Conservation (phyloP, 2,113 vertebrate species). For the Isichthys henryi region DNA sequence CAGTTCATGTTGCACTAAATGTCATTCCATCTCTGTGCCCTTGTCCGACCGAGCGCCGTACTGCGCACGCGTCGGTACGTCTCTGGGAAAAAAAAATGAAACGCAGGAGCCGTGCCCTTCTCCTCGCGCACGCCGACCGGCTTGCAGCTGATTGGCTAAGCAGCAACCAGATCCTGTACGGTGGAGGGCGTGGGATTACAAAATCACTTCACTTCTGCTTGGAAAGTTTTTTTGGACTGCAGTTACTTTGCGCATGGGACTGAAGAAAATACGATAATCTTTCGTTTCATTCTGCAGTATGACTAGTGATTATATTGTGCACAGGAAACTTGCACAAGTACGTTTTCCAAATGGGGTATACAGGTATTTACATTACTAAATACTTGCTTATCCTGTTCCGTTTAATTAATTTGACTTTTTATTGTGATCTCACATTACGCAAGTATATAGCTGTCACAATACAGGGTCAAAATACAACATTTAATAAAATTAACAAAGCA, state of each 20-base stretch:
- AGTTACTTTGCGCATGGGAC: not conserved
- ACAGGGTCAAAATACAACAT: not conserved
- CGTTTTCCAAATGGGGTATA: not conserved
- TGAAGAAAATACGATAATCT: not conserved
- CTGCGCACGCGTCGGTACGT: slow-evolving; percentile 27
- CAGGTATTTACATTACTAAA: not conserved
- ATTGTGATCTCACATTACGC: not conserved
- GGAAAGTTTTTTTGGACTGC: not conserved
- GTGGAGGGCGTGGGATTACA: not conserved
- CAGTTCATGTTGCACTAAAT: slow-evolving; percentile 42
- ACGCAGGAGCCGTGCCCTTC: slow-evolving; percentile 3
- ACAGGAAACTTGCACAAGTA: not conserved
- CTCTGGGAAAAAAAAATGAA: slow-evolving; percentile 18
- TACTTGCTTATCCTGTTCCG: not conserved
- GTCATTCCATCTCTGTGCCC: slow-evolving; percentile 53
- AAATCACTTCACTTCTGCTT: not conserved
- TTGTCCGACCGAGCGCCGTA: slow-evolving; percentile 41
- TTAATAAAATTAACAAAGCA: not conserved
- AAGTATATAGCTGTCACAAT: not conserved
- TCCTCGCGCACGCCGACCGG: not conserved
- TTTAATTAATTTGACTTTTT: not conserved
- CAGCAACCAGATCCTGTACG: not conserved
- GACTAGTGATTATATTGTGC: not conserved
- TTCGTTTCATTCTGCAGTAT: not conserved
- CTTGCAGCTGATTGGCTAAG: slow-evolving; percentile 16